These are phyloP conservation scores for Brachynemurus nebulosus DNA, from an alignment of 2,888 invertebrate genomes.

Conservation along the genomic window DNA sequence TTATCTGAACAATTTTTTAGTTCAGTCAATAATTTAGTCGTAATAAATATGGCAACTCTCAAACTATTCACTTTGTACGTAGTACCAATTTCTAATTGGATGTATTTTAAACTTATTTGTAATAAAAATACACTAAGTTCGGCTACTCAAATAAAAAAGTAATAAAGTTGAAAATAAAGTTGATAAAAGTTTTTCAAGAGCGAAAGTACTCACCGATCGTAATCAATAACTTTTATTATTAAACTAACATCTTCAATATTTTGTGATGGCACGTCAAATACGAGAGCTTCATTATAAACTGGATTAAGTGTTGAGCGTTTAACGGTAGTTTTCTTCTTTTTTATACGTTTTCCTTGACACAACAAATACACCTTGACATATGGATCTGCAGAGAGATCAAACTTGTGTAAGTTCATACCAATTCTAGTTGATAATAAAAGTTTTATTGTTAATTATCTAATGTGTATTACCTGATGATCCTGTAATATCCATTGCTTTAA, in stretches of 20 bases:
- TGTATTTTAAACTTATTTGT: too few relatives aligned
- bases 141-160: too few relatives aligned
- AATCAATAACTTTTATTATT: slow-evolving; percentile 76
- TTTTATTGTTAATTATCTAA: background rate
- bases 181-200: too few relatives aligned
- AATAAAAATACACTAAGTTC: too few relatives aligned
- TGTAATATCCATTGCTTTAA: slow-evolving; percentile 88
- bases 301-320: slow-evolving; percentile 77
- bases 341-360: slow-evolving; percentile 76
- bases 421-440: background rate
- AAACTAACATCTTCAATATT: slow-evolving; percentile 72
- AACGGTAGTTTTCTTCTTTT: slow-evolving; percentile 87
- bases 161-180: too few relatives aligned
- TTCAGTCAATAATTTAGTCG: too few relatives aligned
- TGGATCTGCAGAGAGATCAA: slow-evolving; percentile 52
- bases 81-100: too few relatives aligned
- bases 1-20: too few relatives aligned
- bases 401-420: background rate
- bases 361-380: slow-evolving; percentile 86
- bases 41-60: too few relatives aligned
- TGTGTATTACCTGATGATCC: slow-evolving; percentile 65
- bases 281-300: slow-evolving; percentile 85
- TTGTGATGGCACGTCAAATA: slow-evolving; percentile 77
- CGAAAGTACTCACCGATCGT: slow-evolving; percentile 54
- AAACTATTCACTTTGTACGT: too few relatives aligned